Conservation (phyloP, 2,888 invertebrate species). For the Chymomyza amoena region DNA sequence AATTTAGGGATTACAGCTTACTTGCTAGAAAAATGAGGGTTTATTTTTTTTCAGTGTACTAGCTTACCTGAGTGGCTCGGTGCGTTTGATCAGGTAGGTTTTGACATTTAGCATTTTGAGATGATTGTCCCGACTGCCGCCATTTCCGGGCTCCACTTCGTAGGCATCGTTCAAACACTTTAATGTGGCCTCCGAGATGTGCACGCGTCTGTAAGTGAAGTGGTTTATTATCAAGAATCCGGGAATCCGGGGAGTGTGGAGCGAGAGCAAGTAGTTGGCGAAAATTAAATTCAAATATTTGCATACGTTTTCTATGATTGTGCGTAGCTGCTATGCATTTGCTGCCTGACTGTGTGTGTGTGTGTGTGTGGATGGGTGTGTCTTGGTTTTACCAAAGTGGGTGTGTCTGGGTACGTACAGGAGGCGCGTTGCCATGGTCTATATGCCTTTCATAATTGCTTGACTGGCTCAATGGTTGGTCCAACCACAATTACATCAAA, state of each 20-base stretch:
- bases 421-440: neutral
- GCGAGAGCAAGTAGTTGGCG: slow-evolving; percentile 22
- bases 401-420: neutral
- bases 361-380: slow-evolving; percentile 20
- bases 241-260: neutral
- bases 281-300: slow-evolving; percentile 72
- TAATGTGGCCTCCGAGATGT: slow-evolving; percentile 94
- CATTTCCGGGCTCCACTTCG: slow-evolving; percentile 95
- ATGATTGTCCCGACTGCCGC: slow-evolving; percentile 89
- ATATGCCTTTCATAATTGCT: slow-evolving; percentile 56
- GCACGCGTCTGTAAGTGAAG: slow-evolving; percentile 86
- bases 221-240: slow-evolving; percentile 36
- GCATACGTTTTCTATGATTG: slow-evolving; percentile 53
- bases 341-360: neutral
- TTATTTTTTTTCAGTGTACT: neutral
- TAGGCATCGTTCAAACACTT: slow-evolving; percentile 92
- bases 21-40: neutral
- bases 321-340: slow-evolving; percentile 39
- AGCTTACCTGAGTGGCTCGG: slow-evolving; percentile 84
- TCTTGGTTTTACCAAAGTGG: slow-evolving; percentile 1
- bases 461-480: neutral
- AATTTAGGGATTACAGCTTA: too few relatives aligned
- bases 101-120: slow-evolving; percentile 91
- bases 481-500: slow-evolving; percentile 69
- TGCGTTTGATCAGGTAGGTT: slow-evolving; percentile 92